Conservation (phyloP, 2,888 invertebrate genomes). For the Nemotelus pantherinus region DNA sequence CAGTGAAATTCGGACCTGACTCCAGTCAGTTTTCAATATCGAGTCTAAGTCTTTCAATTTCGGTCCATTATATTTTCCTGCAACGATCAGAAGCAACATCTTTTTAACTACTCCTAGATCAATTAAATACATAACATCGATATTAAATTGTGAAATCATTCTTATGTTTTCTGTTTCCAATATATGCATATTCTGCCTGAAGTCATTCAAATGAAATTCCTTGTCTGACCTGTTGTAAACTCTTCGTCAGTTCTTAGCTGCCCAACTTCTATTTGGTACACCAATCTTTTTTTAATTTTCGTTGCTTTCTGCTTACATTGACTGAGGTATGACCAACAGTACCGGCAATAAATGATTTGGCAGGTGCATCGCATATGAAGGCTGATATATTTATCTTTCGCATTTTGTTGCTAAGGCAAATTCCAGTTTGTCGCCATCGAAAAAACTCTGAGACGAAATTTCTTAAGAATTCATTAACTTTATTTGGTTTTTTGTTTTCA, state of each 20-base stretch:
- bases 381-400: conserved; percentile 44
- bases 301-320: conserved; percentile 46
- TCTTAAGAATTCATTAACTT: conserved; percentile 33
- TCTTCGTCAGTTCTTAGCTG: conserved; percentile 34
- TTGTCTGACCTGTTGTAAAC: conserved; percentile 39
- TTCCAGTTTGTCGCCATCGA: neutral
- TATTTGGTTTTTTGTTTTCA: conserved; percentile 40
- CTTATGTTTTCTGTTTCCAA: conserved; percentile 50
- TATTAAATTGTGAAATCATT: conserved; percentile 53
- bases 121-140: conserved; percentile 54
- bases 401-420: conserved; percentile 27
- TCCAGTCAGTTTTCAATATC: too few relatives aligned
- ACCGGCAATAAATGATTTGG: conserved; percentile 16
- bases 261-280: conserved; percentile 34
- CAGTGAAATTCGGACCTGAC: too few relatives aligned
- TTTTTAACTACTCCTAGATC: conserved; percentile 52
- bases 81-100: conserved; percentile 24
- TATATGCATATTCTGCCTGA: conserved; percentile 15
- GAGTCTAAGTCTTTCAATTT: too few relatives aligned
- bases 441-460: neutral
- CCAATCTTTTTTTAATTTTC: conserved; percentile 42
- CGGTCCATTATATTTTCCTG: neutral
- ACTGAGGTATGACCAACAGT: conserved; percentile 42
- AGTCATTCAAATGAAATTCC: conserved; percentile 32
- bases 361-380: conserved; percentile 49